These are phyloP conservation scores for Gymnopithys bicolor DNA, from an alignment of 2,797 vertebrate genomes.

Conservation along the genomic window DNA sequence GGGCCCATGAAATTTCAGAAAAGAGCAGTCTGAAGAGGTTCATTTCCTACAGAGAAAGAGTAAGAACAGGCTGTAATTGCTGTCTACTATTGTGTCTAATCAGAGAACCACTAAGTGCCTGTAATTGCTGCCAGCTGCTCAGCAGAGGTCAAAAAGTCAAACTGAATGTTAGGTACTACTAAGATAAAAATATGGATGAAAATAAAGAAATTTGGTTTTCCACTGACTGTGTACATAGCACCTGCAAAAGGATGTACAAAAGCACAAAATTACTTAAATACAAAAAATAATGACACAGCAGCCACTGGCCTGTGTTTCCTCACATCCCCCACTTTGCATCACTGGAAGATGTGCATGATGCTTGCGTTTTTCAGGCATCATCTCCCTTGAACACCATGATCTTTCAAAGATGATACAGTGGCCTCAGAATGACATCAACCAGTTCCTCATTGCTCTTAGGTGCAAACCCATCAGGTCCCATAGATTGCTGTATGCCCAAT, in stretches of 20 bases:
- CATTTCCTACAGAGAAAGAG: not conserved
- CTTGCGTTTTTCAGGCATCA: not conserved
- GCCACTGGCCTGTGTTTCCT: not conserved
- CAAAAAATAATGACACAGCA: not conserved
- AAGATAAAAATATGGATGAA: not conserved
- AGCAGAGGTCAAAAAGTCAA: not conserved
- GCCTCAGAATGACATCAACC: not conserved
- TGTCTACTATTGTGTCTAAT: not conserved
- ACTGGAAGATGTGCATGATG: not conserved
- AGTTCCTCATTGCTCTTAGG: not conserved
- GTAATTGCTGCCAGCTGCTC: not conserved
- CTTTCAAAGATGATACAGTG: not conserved
- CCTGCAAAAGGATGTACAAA: not conserved
- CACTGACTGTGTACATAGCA: accelerated
- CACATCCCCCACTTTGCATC: not conserved
- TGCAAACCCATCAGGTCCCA: not conserved
- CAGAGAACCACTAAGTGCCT: not conserved
- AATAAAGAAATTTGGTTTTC: not conserved
- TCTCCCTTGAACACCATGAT: not conserved
- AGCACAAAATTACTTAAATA: not conserved
- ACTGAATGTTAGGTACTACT: not conserved
- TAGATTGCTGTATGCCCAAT: not conserved
- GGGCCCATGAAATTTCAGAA: not conserved
- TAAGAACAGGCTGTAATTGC: not conserved
- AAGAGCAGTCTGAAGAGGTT: not conserved